Conservation (phyloP, 2,797 vertebrate genomes). For the Cichlasoma orientale region DNA sequence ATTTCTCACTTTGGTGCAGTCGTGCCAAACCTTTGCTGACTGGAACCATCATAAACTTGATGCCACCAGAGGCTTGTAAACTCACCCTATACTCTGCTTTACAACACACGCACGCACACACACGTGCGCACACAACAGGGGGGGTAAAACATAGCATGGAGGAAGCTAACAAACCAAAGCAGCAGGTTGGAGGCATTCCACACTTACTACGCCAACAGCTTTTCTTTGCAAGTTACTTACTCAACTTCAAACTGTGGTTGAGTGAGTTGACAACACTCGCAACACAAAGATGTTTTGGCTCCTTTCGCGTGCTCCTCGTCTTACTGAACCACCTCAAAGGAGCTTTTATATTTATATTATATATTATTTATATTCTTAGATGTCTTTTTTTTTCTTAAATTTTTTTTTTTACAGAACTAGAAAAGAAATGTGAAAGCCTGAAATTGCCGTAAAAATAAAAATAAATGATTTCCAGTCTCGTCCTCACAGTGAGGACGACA, state of each 20-base stretch:
- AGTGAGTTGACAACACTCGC: not conserved
- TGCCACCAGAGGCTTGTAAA: slow-evolving; percentile 71
- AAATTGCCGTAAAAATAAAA: too few relatives aligned
- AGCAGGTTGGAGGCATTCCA: not conserved
- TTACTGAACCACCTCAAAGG: not conserved
- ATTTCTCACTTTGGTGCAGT: slow-evolving; percentile 65
- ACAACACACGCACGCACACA: slow-evolving; percentile 22
- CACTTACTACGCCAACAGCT: not conserved
- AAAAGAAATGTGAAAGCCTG: too few relatives aligned
- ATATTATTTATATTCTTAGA: too few relatives aligned
- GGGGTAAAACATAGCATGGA: not conserved
- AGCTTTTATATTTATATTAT: too few relatives aligned
- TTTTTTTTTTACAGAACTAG: too few relatives aligned
- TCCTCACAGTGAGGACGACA: too few relatives aligned
- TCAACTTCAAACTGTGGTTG: not conserved
- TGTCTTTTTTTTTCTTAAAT: too few relatives aligned
- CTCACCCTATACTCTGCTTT: slow-evolving; percentile 42
- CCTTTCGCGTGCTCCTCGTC: not conserved
- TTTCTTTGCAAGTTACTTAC: not conserved
- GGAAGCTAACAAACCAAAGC: too few relatives aligned
- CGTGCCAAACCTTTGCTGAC: slow-evolving; percentile 61
- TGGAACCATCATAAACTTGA: slow-evolving; percentile 73
- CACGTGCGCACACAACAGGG: slow-evolving; percentile 1
- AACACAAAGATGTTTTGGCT: not conserved
- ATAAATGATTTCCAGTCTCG: too few relatives aligned